These are phyloP conservation scores for Philonicus albiceps DNA, from an alignment of 2,888 invertebrate genomes.

Conservation along the genomic window DNA sequence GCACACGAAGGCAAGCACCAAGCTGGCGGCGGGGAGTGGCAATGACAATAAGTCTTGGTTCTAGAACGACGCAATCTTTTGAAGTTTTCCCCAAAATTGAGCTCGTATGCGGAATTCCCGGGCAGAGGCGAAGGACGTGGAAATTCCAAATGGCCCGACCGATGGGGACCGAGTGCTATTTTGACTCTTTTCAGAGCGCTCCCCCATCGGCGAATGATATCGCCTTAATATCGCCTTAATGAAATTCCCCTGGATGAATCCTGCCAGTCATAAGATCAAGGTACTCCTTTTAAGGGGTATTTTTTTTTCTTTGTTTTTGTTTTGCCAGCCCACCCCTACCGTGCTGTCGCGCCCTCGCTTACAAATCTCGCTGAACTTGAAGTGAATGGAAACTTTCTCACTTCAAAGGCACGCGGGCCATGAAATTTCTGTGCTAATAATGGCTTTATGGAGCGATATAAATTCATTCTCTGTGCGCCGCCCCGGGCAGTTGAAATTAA, in stretches of 20 bases:
- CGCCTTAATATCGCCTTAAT: not conserved
- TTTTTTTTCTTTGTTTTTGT: not conserved
- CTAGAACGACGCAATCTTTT: not conserved
- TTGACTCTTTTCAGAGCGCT: not conserved
- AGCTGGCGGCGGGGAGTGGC: not conserved
- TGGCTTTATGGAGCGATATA: constrained; percentile 24
- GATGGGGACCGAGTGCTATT: not conserved
- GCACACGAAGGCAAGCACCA: not conserved
- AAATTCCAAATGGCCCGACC: not conserved
- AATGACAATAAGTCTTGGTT: not conserved
- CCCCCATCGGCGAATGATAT: not conserved
- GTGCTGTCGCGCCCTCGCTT: not conserved
- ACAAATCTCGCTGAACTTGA: not conserved
- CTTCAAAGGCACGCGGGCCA: not conserved
- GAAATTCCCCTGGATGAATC: constrained; percentile 8
- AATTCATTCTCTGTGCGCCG: not conserved
- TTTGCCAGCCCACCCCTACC: not conserved
- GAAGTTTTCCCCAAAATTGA: not conserved
- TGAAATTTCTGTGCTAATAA: constrained; percentile 27
- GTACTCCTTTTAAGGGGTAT: not conserved
- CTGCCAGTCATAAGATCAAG: constrained; percentile 13
- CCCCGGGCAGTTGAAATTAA: not conserved
- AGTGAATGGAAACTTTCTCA: constrained; percentile 7
- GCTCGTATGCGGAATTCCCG: not conserved
- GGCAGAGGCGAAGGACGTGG: not conserved